Evolutionary conservation across 1,140 invertebrate species (phyloP), one percentile per base, ranked within the genome.

Genomic region (Armadillidium nasatum): DNA sequence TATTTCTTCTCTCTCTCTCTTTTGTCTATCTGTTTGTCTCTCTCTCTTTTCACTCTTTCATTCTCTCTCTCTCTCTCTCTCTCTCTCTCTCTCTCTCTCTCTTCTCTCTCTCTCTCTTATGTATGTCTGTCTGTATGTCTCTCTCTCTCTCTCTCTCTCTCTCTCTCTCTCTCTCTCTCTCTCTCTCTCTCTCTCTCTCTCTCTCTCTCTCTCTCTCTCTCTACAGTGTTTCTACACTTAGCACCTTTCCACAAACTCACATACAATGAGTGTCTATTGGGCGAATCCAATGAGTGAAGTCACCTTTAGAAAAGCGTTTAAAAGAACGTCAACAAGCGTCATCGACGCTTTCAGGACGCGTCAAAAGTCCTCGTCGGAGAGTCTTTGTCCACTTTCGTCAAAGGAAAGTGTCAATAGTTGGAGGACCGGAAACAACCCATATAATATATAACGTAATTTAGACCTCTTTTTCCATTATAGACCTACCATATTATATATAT

Each of bases 131-230:
- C n/a, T n/a, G n/a, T n/a, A n/a, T n/a, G n/a, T n/a, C n/a, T n/a
- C n/a, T n/a, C n/a, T n/a, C n/a, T n/a, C n/a, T n/a, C n/a, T n/a
- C n/a, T n/a, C n/a, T n/a, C n/a, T 69, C 22, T 69, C 67, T 23
- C 67, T 69, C 67, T 69, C 67, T 23, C 22, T 69, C 67, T 23
- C 22, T 23, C 67, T 69, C 22, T 23, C 22, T 69, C 22, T n/a
- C 22, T 23, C 22, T 69, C 67, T 23, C 67, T 69, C 22, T 69
- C 67, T 69, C 22, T 19, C 67, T 19, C 67, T 19, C 67, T 69
- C 22, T 50, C 46, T 50, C 46, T 50, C 46, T 69, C 22, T 69
- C 67, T 69, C 15, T 69, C 67, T 23, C 67, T 69, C 67, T 23
- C 10, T 23, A n/a, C n/a, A n/a, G n/a, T n/a, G n/a, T n/a, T n/a